Evolutionary conservation across 1,140 invertebrate species (phyloP).

Genomic region (Sarcophaga peregrina): DNA sequence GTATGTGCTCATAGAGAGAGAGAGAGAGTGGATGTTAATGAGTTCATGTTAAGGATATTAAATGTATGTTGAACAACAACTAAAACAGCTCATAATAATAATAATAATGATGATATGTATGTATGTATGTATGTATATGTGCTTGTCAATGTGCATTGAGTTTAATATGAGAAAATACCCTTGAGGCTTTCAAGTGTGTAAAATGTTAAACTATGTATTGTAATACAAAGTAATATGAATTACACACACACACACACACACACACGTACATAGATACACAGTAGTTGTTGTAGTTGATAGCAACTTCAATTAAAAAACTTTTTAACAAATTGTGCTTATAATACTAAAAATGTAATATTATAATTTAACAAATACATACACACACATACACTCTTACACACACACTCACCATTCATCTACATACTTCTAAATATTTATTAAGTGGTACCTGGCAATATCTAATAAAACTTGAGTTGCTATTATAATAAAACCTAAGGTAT

Average conservation of each 20-base stretch:
- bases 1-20: neutral
- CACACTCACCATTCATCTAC: neutral
- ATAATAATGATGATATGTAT: too few relatives aligned
- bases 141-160: neutral
- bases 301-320: slow-evolving; percentile 25
- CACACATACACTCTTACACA: neutral
- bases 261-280: neutral
- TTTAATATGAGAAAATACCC: slow-evolving; percentile 10
- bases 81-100: too few relatives aligned
- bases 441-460: neutral
- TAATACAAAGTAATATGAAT: neutral
- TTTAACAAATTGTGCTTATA: slow-evolving; percentile 27
- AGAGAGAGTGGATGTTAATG: too few relatives aligned
- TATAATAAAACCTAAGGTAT: neutral
- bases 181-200: slow-evolving; percentile 21
- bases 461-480: neutral
- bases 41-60: slow-evolving; percentile 22
- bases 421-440: neutral
- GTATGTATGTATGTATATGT: neutral
- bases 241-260: too few relatives aligned
- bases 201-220: slow-evolving; percentile 18
- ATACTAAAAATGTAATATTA: slow-evolving; percentile 18
- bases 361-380: neutral
- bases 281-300: slow-evolving; percentile 14
- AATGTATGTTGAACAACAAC: too few relatives aligned